Conservation (phyloP, 2,888 invertebrate species). For the Dicyrtomina minuta region DNA sequence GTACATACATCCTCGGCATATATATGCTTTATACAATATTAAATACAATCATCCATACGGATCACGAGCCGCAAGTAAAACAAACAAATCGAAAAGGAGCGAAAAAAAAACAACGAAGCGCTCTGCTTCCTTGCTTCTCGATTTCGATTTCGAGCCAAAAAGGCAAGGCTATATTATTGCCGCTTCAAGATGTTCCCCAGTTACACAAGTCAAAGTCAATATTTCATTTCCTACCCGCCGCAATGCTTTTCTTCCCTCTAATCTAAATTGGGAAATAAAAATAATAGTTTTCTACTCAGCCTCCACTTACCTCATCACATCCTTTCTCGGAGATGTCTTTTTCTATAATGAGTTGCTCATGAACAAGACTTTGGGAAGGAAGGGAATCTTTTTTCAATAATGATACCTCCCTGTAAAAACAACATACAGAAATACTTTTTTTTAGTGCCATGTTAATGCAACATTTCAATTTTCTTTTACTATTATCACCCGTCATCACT, state of each 20-base stretch:
- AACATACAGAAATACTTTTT: constrained; percentile 11
- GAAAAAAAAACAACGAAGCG: neutral
- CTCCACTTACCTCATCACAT: constrained; percentile 66
- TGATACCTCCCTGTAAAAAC: constrained; percentile 40
- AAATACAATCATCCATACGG: neutral
- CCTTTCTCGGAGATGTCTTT: constrained; percentile 79
- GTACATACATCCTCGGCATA: neutral
- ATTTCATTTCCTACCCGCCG: no score
- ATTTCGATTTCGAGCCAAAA: neutral
- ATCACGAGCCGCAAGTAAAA: neutral
- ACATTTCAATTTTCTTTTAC: constrained; percentile 1
- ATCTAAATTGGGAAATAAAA: neutral
- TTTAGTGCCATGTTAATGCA: neutral
- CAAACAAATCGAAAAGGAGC: neutral
- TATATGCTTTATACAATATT: neutral
- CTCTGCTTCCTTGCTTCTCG: neutral
- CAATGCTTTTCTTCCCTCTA: no score
- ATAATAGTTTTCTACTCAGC: constrained; percentile 3
- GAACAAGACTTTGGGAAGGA: constrained; percentile 46
- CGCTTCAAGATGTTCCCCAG: neutral
- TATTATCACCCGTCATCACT: neutral
- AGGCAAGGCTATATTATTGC: neutral
- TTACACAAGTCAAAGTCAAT: no score
- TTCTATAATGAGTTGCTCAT: constrained; percentile 70
- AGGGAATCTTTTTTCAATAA: constrained; percentile 43